Evolutionary conservation across 2,888 invertebrate genomes (phyloP).

Genomic region (Epiblema foenella): DNA sequence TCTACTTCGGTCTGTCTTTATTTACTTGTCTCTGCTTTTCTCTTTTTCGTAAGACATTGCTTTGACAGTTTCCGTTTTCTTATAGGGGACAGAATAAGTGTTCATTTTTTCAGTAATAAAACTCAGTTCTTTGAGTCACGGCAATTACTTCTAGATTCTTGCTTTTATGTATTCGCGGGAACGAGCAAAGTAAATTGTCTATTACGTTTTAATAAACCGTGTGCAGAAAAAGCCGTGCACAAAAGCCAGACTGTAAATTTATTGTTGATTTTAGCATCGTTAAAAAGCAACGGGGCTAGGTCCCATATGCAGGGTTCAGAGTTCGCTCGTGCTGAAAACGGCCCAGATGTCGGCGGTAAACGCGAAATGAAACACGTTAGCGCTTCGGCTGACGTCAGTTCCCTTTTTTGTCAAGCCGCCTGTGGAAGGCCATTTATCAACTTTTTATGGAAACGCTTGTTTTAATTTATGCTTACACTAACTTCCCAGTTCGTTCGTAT

Average conservation of each 20-base stretch:
- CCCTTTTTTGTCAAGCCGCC: conserved; percentile 78
- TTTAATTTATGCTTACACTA: conserved; percentile 83
- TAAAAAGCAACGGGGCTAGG: conserved; percentile 46
- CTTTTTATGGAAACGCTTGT: conserved; percentile 82
- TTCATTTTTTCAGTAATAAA: conserved; percentile 6
- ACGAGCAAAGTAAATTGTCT: conserved; percentile 5
- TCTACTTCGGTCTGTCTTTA: conserved; percentile 46
- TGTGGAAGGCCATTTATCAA: conserved; percentile 82
- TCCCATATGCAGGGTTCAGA: conserved; percentile 55
- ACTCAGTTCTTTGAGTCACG: conserved; percentile 18
- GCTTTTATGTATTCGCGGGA: conserved; percentile 1
- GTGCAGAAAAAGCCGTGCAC: conserved; percentile 9
- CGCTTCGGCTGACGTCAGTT: conserved; percentile 75
- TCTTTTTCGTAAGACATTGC: conserved; percentile 38
- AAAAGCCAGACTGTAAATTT: conserved; percentile 18
- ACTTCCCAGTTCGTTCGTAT: conserved; percentile 75
- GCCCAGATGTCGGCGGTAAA: conserved; percentile 76
- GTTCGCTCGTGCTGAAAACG: conserved; percentile 65
- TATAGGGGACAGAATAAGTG: conserved; percentile 24
- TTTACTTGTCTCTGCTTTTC: conserved; percentile 45
- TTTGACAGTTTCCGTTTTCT: conserved; percentile 41
- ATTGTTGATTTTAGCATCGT: conserved; percentile 39
- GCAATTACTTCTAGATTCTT: conserved; percentile 14
- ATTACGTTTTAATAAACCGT: conserved; percentile 7
- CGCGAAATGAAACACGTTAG: conserved; percentile 82